Percentiles rank a stretch among this genome's conserved stretches.
These are phyloP conservation scores for Cyrtorhinus lividipennis DNA, from an alignment of 1,140 invertebrate genomes.

Conservation along the genomic window DNA sequence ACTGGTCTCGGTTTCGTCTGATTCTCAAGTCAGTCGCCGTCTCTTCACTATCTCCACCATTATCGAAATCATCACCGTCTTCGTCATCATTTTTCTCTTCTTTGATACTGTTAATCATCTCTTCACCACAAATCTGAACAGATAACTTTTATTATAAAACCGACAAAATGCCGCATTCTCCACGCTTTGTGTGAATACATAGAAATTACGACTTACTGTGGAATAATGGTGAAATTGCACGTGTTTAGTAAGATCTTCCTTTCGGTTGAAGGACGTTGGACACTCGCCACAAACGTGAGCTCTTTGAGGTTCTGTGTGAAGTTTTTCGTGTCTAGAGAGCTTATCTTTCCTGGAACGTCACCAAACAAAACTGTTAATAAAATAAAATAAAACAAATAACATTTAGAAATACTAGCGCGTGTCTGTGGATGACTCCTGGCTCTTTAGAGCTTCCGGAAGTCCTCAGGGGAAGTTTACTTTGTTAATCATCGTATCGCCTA, in stretches of 20 bases:
- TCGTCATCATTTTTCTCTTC: not conserved
- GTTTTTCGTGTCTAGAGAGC: constrained; percentile 30
- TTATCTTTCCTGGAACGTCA: constrained; percentile 22
- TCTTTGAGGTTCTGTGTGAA: constrained; percentile 40
- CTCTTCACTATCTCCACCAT: not conserved
- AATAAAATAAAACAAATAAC: not conserved
- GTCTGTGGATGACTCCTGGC: too few species aligned
- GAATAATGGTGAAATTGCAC: constrained; percentile 23
- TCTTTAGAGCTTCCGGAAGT: too few species aligned
- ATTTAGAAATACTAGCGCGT: too few species aligned
- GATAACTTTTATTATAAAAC: too few species aligned
- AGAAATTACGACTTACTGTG: too few species aligned
- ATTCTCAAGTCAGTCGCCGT: not conserved
- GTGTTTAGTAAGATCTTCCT: constrained; percentile 34
- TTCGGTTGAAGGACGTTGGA: constrained; percentile 47
- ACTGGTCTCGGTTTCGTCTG: not conserved
- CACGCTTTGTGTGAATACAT: too few species aligned
- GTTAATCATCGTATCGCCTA: too few species aligned
- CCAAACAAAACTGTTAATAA: too few species aligned
- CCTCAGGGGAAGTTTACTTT: too few species aligned
- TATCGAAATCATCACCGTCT: not conserved
- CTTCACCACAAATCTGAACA: not conserved
- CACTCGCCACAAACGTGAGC: constrained; percentile 43
- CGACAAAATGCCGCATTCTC: too few species aligned
- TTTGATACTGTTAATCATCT: not conserved